phyloP scores from a whole-genome alignment of 1,140 invertebrate genomes.

The Zaprionus taronus region DNA sequence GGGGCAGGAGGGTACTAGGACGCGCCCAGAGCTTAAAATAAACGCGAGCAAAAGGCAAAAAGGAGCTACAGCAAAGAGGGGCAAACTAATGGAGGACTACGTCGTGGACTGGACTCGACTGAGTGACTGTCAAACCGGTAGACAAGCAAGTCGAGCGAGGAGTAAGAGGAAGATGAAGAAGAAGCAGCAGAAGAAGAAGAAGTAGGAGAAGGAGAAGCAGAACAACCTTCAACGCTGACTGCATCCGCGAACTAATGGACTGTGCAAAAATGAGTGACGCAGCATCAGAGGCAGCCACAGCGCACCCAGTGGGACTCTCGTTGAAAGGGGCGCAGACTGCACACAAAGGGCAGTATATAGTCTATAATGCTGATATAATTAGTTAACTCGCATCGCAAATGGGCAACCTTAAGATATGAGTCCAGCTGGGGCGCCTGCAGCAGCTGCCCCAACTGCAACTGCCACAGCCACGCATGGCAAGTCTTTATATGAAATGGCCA shows the following conservation, averaged over 20 bases:
- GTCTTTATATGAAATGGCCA: conserved; percentile 81
- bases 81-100: conserved; percentile 65
- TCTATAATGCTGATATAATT: background rate
- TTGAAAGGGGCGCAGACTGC: background rate
- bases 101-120: conserved; percentile 29
- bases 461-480: conserved; percentile 50
- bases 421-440: background rate
- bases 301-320: conserved; percentile 6
- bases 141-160: conserved; percentile 22
- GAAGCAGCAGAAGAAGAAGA: background rate
- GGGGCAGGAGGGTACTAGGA: conserved; percentile 46
- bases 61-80: conserved; percentile 41
- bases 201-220: conserved; percentile 20
- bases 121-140: conserved; percentile 79
- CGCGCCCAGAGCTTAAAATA: conserved; percentile 72
- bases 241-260: conserved; percentile 80
- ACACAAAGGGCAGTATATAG: background rate
- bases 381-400: background rate
- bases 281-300: conserved; percentile 54
- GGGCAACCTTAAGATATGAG: background rate
- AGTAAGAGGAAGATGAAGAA: background rate
- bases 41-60: conserved; percentile 44
- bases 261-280: conserved; percentile 81
- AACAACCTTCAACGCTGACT: conserved; percentile 72
- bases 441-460: background rate